Base-by-base conservation (phyloP, 2,113 vertebrate genomes). In the Brachypodius melanocephalos region DNA sequence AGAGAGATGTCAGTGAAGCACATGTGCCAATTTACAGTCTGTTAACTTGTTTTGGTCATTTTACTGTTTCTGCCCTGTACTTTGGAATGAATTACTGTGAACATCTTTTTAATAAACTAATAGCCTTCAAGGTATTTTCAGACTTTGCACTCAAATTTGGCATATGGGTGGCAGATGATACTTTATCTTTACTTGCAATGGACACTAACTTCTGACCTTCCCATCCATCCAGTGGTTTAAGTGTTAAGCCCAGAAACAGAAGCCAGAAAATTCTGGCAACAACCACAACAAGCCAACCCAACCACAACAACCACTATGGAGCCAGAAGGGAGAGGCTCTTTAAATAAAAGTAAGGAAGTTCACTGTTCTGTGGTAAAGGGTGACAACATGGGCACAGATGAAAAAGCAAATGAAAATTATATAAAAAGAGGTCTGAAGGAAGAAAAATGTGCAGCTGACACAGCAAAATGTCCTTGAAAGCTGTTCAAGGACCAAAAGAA, bases 21-120 rank as follows among this genome's bases (percentile, higher is more conserved):
- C 46, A 42, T 26, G 29, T 78, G 58, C 29, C 66, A 92, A 81
- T 96, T 96, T 88, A 58, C 43, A 93, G 92, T 63, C 48, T 68
- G 61, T 89, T 96, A 91, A 73, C 51, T 92, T 88, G 88, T 62
- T 96, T 95, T 82, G 87, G 80, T 69, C 32, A 80, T 63, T 88
- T 92, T 82, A 85, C 31, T 46, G 88, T 73, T 96, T 71, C 42
- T 78, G 87, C 63, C 51, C 59, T 89, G 65, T 69, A 65, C 91
- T 93, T 96, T 95, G 5, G 32, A 88, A 85, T 38, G 5, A 96
- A 90, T 92, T 73, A 36, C 52, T 52, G 17, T 43, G 87, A 94
- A 3, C 32, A 69, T 20, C 43, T 91, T 87, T 51, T 67, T 76
- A 85, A 54, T 77, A 49, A 92, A 67, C 40, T 32, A 87, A 76